Percentiles rank a stretch among this genome's conserved stretches.
phyloP scores from a whole-genome alignment of 2,797 vertebrate genomes.

The Phyllotis vaccarum region DNA sequence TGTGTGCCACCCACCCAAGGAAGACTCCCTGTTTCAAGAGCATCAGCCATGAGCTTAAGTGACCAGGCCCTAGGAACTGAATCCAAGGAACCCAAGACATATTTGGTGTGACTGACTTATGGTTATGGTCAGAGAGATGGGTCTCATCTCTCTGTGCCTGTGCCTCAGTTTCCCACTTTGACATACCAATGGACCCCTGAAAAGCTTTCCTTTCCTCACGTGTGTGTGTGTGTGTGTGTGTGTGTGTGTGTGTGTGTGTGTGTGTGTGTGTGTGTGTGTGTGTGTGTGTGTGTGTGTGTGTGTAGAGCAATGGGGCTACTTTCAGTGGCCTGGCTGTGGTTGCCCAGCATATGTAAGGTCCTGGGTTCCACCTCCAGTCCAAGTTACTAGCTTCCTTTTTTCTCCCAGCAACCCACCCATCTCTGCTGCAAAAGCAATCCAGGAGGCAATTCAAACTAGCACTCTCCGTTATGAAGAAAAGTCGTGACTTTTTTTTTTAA shows the following conservation, averaged over 20 bases:
- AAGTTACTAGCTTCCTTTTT: not conserved
- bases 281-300: conserved; percentile 9
- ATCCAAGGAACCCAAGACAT: not conserved
- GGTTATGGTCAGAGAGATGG: too few relatives aligned
- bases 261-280: not conserved
- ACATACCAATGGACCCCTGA: not conserved
- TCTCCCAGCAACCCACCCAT: not conserved
- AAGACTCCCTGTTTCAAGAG: not conserved
- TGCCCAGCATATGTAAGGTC: not conserved
- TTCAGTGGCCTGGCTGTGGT: not conserved
- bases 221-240: not conserved
- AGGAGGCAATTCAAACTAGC: not conserved
- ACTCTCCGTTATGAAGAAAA: not conserved
- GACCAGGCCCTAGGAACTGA: not conserved
- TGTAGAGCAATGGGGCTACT: not conserved
- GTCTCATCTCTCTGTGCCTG: not conserved
- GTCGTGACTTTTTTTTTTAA: not conserved
- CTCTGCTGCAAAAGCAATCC: not conserved
- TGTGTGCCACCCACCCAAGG: not conserved
- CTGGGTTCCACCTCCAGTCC: not conserved
- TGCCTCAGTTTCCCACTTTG: conserved; percentile 15
- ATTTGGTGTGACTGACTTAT: not conserved
- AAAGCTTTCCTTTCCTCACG: not conserved
- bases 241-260: too few relatives aligned
- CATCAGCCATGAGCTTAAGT: not conserved